A percentile compares a stretch with the other conserved stretches of the same genome.
Conservation (phyloP, 2,797 vertebrate genomes). For the Rachycentron canadum region DNA sequence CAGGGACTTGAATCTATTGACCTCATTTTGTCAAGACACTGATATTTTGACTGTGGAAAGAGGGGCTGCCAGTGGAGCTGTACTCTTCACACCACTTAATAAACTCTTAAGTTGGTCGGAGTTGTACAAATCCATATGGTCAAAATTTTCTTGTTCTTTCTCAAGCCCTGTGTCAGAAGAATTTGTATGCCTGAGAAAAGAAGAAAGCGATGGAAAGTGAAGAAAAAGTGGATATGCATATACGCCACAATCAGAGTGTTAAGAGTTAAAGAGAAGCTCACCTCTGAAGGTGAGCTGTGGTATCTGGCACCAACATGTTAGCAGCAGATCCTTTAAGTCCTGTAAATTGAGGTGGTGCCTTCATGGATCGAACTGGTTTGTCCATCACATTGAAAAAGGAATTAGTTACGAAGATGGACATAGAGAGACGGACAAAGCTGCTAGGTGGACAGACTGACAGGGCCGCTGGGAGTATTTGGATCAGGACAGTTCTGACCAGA, state of each 20-base stretch:
- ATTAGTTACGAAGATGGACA: too few species aligned
- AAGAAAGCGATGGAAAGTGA: background rate
- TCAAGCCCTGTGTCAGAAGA: background rate
- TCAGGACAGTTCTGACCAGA: conserved; percentile 54
- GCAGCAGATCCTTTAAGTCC: too few species aligned
- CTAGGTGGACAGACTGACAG: conserved; percentile 32
- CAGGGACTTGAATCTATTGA: conserved; percentile 41
- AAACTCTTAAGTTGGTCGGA: conserved; percentile 1
- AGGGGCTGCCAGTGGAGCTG: background rate
- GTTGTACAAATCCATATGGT: conserved; percentile 1
- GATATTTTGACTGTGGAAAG: conserved; percentile 31
- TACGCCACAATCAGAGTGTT: background rate
- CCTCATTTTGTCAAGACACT: conserved; percentile 30
- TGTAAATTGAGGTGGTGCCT: too few species aligned
- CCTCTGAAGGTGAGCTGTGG: too few species aligned
- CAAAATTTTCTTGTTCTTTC: background rate
- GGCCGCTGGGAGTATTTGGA: conserved; percentile 61
- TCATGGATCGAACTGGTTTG: too few species aligned
- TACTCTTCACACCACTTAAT: conserved; percentile 5
- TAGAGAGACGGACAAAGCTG: background rate
- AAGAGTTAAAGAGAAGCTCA: background rate
- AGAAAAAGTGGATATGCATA: too few species aligned
- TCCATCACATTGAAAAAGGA: too few species aligned
- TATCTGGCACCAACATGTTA: too few species aligned
- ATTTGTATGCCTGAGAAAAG: background rate